Conservation (phyloP, 2,797 vertebrate species). For the Malurus splendens region DNA sequence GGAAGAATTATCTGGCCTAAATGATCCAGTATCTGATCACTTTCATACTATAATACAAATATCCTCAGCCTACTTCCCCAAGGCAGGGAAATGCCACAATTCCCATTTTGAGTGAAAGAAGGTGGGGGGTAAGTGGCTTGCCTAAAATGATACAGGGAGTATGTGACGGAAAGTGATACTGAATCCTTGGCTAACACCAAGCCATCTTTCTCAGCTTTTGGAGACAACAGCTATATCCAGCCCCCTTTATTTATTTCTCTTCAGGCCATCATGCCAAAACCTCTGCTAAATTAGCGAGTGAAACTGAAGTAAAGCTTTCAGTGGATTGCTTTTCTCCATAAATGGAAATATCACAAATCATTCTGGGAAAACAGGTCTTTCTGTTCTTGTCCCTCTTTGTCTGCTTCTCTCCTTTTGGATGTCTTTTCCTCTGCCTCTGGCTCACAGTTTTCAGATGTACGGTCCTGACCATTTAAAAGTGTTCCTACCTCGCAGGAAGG, state of each 20-base stretch:
- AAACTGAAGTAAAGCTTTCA: constrained; percentile 51
- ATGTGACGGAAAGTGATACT: not conserved
- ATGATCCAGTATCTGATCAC: not conserved
- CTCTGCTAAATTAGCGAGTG: constrained; percentile 50
- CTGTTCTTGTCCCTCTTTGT: constrained; percentile 42
- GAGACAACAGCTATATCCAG: constrained; percentile 24
- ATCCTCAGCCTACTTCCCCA: not conserved
- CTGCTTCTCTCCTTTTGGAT: constrained; percentile 34
- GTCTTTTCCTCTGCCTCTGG: constrained; percentile 35
- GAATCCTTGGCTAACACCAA: not conserved
- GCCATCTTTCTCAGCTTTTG: constrained; percentile 5
- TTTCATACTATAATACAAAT: not conserved
- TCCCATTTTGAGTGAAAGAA: not conserved
- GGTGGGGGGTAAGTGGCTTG: not conserved
- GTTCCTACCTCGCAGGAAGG: constrained; percentile 40
- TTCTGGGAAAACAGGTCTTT: constrained; percentile 60
- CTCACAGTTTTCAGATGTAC: constrained; percentile 39
- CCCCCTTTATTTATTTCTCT: constrained; percentile 45
- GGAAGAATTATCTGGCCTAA: not conserved
- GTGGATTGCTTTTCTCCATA: constrained; percentile 57
- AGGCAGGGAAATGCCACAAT: not conserved
- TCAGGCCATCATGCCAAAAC: constrained; percentile 38
- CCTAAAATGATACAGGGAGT: not conserved
- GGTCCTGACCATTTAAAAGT: constrained; percentile 34
- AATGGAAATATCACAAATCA: constrained; percentile 60